These are phyloP conservation scores for Drosophila ananassae DNA, from an alignment of 1,140 invertebrate genomes.

Conservation along the genomic window DNA sequence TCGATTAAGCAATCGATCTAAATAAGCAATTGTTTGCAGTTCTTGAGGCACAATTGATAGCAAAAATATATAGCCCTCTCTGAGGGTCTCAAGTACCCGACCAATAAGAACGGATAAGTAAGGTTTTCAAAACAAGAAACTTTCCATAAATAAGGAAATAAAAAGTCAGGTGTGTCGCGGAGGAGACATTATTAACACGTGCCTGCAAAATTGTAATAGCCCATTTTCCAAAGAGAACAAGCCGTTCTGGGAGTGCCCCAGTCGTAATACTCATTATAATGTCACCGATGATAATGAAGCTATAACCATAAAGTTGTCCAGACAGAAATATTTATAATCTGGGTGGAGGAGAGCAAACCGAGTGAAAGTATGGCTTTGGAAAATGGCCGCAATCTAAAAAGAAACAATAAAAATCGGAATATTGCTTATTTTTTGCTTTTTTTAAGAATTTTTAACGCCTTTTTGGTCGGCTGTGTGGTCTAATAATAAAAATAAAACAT, in stretches of 20 bases:
- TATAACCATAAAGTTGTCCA: conserved; percentile 50
- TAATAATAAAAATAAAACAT: conserved; percentile 70
- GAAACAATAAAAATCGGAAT: conserved; percentile 62
- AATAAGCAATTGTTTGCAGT: no score
- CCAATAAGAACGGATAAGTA: no score
- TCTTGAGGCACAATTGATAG: no score
- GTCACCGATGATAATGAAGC: conserved; percentile 34
- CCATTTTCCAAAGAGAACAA: conserved; percentile 50
- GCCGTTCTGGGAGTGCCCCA: conserved; percentile 8
- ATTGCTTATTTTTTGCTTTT: conserved; percentile 31
- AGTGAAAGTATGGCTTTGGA: conserved; percentile 21
- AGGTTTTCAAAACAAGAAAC: not conserved
- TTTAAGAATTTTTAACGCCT: conserved; percentile 7
- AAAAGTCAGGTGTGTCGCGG: conserved; percentile 35
- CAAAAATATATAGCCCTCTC: no score
- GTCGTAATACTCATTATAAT: conserved; percentile 18
- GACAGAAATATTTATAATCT: conserved; percentile 45
- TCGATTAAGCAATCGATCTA: not conserved
- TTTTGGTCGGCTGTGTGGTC: conserved; percentile 18
- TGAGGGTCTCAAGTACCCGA: no score
- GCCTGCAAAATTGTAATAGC: conserved; percentile 70
- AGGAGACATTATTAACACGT: conserved; percentile 65
- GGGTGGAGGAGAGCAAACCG: conserved; percentile 3
- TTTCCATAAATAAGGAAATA: not conserved
- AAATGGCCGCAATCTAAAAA: conserved; percentile 21